Evolutionary conservation across 2,888 invertebrate genomes (phyloP).

Genomic region (Nomada ferruginata): DNA sequence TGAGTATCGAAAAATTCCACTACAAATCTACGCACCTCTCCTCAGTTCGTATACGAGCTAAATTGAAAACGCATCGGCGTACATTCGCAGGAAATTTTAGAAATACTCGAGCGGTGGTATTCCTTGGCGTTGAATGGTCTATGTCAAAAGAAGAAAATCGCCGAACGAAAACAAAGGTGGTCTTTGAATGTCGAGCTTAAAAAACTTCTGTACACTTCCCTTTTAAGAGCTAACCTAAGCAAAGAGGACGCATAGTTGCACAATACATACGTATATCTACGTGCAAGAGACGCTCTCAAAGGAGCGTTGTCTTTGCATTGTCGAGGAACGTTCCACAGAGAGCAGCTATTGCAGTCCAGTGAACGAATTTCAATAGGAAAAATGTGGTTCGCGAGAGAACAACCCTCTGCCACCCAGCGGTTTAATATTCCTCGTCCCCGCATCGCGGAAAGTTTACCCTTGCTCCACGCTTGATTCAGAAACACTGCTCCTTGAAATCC

Average conservation of each 20-base stretch:
- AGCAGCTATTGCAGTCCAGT: neutral
- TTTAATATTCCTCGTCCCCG: neutral
- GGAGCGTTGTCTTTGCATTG: slow-evolving; percentile 10
- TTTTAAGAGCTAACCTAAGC: neutral
- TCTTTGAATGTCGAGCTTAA: too few species aligned
- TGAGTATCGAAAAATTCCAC: neutral
- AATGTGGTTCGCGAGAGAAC: neutral
- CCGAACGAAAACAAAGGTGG: too few species aligned
- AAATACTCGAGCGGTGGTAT: too few species aligned
- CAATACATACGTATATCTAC: neutral
- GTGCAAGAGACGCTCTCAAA: neutral
- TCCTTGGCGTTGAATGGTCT: too few species aligned
- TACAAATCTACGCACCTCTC: too few species aligned
- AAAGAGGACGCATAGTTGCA: neutral
- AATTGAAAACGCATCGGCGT: too few species aligned
- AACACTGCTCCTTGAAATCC: neutral
- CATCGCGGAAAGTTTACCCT: neutral
- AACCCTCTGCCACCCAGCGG: neutral
- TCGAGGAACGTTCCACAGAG: neutral
- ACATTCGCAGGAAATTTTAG: too few species aligned
- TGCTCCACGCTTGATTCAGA: too few species aligned
- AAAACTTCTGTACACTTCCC: neutral
- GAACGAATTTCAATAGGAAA: neutral
- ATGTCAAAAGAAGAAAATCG: neutral
- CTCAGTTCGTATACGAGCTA: too few species aligned